Percentiles rank a stretch among this genome's conserved stretches.
These are phyloP conservation scores for Chanos chanos DNA, from an alignment of 2,797 vertebrate genomes.

Conservation along the genomic window DNA sequence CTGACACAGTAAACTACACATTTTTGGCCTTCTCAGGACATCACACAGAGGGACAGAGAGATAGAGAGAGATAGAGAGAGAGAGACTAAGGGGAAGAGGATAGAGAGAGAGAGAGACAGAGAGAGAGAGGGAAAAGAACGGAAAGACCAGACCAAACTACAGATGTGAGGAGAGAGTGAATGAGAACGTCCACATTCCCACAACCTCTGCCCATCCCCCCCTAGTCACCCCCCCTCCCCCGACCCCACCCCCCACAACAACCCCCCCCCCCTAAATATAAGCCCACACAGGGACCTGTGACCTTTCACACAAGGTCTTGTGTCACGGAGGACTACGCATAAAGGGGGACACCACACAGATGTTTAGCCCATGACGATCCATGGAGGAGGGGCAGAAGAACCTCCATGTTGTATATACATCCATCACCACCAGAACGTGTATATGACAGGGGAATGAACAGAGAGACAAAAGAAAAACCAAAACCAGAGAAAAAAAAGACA, in stretches of 20 bases:
- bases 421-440: not conserved
- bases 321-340: constrained; percentile 1
- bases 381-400: not conserved
- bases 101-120: not conserved
- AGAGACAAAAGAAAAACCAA: not conserved
- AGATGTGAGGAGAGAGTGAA: not conserved
- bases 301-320: constrained; percentile 2
- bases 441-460: not conserved
- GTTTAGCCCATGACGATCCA: not conserved
- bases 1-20: too few relatives aligned
- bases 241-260: constrained; percentile 18
- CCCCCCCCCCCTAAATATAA: constrained; percentile 27
- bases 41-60: not conserved
- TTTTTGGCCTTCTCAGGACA: too few relatives aligned
- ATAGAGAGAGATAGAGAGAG: not conserved
- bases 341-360: not conserved
- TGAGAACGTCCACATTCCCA: constrained; percentile 13
- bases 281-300: constrained; percentile 16
- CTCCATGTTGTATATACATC: too few relatives aligned
- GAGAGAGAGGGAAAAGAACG: not conserved
- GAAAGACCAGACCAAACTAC: not conserved
- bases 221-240: not conserved
- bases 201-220: not conserved
- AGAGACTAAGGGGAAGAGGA: not conserved
- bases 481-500: not conserved